phyloP scores from a whole-genome alignment of 2,888 invertebrate species.

The Drosophila prostipennis region DNA sequence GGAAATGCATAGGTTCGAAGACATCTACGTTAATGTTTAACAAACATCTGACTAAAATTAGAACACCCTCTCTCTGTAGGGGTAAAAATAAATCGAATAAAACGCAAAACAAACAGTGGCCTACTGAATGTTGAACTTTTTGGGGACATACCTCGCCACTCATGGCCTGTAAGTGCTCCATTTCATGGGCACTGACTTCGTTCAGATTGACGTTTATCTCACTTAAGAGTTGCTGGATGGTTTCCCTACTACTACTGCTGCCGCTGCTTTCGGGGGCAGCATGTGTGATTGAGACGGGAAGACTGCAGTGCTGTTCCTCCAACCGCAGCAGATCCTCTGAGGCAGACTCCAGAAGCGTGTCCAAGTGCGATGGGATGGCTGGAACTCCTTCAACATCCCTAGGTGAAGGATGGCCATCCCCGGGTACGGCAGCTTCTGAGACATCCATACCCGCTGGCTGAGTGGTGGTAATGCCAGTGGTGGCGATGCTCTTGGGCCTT shows the following conservation, averaged over 20 bases:
- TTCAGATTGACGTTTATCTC: conserved; percentile 80
- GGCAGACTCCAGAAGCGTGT: conserved; percentile 54
- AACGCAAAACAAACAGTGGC: background rate
- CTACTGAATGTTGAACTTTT: too few species aligned
- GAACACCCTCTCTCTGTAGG: background rate
- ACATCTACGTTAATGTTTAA: background rate
- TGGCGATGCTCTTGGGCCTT: conserved; percentile 77
- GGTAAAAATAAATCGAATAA: background rate
- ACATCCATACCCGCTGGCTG: conserved; percentile 4
- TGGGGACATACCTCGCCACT: conserved; percentile 65
- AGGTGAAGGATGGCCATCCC: background rate
- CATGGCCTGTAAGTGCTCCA: conserved; percentile 72
- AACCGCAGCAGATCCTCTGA: conserved; percentile 46
- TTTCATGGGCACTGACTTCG: conserved; percentile 69
- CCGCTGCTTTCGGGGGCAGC: conserved; percentile 1
- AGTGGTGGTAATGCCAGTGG: background rate
- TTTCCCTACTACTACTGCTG: conserved; percentile 31
- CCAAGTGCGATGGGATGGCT: conserved; percentile 22
- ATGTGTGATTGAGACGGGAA: conserved; percentile 10
- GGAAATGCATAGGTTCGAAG: background rate
- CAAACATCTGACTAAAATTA: background rate
- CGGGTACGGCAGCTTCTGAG: background rate
- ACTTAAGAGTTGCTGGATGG: conserved; percentile 74
- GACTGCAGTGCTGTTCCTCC: conserved; percentile 44
- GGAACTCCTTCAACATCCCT: background rate